phyloP scores from a whole-genome alignment of 1,140 invertebrate species.

The Leguminivora glycinivorella region DNA sequence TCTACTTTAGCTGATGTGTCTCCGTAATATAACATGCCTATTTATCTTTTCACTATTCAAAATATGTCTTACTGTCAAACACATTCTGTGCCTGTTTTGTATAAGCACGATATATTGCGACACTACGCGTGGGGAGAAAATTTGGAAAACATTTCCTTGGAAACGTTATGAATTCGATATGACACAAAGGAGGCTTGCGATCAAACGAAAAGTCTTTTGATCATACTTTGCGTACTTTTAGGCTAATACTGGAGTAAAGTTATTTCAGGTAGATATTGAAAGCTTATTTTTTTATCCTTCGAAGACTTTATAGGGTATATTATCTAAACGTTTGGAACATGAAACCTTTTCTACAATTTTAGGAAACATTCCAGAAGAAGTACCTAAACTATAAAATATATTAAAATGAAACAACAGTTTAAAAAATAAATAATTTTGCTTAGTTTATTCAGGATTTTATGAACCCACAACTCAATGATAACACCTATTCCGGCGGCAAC shows the following conservation, averaged over 20 bases:
- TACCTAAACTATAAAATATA: no score
- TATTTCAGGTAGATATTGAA: neutral
- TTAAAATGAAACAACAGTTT: no score
- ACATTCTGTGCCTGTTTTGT: neutral
- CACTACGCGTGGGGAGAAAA: neutral
- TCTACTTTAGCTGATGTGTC: no score
- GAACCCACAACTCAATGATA: no score
- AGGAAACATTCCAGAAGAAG: no score
- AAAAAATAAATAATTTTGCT: no score
- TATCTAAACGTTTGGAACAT: no score
- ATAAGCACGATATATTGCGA: neutral
- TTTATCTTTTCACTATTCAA: neutral
- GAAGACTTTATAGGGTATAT: no score
- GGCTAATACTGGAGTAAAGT: neutral
- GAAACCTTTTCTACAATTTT: no score
- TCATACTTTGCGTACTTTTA: slow-evolving; percentile 11
- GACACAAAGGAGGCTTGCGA: slow-evolving; percentile 17
- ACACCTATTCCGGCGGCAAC: no score
- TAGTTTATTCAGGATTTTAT: no score
- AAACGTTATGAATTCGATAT: slow-evolving; percentile 12
- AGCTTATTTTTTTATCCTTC: neutral
- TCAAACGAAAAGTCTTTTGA: slow-evolving; percentile 17
- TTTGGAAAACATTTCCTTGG: slow-evolving; percentile 12
- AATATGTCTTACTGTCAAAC: neutral
- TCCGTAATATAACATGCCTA: no score